Evolutionary conservation across 1,140 invertebrate species (phyloP).

Genomic region (Drosophila sturtevanti): DNA sequence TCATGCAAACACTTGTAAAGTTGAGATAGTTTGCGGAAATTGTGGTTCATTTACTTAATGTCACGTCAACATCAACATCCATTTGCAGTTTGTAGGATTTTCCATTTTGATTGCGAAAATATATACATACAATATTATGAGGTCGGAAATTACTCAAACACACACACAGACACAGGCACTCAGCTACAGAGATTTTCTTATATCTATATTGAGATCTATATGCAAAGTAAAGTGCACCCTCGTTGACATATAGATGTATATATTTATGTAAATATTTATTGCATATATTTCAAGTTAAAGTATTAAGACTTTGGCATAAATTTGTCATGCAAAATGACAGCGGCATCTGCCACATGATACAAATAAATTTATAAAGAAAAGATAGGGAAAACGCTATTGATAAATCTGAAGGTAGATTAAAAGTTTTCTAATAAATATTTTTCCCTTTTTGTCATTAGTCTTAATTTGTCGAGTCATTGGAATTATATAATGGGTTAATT

Average conservation of each 20-base stretch:
- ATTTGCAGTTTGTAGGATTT: conserved; percentile 3
- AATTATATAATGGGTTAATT: not conserved
- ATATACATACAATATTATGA: conserved; percentile 26
- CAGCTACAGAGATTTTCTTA: conserved; percentile 13
- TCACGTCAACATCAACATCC: conserved; percentile 20
- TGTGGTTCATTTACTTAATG: conserved; percentile 43
- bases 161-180: conserved; percentile 10
- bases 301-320: conserved; percentile 53
- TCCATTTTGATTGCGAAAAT: conserved; percentile 14
- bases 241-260: conserved; percentile 15
- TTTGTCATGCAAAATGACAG: conserved; percentile 33
- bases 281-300: conserved; percentile 10
- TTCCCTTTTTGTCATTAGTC: not conserved
- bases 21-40: conserved; percentile 23
- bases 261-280: not conserved
- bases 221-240: conserved; percentile 49
- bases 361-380: conserved; percentile 4
- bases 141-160: conserved; percentile 58
- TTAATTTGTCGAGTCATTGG: conserved; percentile 3
- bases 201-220: conserved; percentile 55
- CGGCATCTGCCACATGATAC: conserved; percentile 37
- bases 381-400: conserved; percentile 37
- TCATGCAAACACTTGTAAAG: conserved; percentile 20
- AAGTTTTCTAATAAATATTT: not conserved
- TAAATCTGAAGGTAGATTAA: conserved; percentile 2